Evolutionary conservation across 37 sponge, comb jelly and placozoan genomes (phyloP).

Genomic region (Chondrilla cf. caribensis): DNA sequence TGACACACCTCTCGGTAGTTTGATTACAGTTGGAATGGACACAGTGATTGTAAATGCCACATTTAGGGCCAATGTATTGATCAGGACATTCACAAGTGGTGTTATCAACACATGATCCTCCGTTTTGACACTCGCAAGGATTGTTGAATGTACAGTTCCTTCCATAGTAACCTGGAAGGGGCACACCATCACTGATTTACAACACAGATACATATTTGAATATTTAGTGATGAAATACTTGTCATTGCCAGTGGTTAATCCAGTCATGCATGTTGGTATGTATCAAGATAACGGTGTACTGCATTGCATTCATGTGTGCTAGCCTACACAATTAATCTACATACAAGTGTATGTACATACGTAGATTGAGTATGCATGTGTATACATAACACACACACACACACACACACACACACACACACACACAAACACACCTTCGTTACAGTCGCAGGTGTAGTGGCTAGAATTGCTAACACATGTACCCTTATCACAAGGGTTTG

Average conservation of each 20-base stretch:
- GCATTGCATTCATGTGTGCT: no score
- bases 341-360: conserved; percentile 29
- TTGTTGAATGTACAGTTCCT: neutral
- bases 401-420: conserved; percentile 16
- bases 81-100: conserved; percentile 44
- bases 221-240: no score
- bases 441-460: conserved; percentile 21
- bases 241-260: no score
- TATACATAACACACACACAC: neutral
- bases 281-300: no score
- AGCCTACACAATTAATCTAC: no score
- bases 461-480: conserved; percentile 25
- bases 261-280: no score
- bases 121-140: conserved; percentile 3
- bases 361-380: no score
- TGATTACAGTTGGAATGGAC: neutral
- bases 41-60: no score
- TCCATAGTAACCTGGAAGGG: conserved; percentile 12
- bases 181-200: conserved; percentile 10
- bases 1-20: neutral
- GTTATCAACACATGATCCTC: neutral
- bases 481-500: conserved; percentile 19
- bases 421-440: neutral
- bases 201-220: no score
- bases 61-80: conserved; percentile 19